Percentiles rank a stretch among this genome's conserved stretches.
Conservation (phyloP, 2,888 invertebrate genomes). For the Tillus elongatus region DNA sequence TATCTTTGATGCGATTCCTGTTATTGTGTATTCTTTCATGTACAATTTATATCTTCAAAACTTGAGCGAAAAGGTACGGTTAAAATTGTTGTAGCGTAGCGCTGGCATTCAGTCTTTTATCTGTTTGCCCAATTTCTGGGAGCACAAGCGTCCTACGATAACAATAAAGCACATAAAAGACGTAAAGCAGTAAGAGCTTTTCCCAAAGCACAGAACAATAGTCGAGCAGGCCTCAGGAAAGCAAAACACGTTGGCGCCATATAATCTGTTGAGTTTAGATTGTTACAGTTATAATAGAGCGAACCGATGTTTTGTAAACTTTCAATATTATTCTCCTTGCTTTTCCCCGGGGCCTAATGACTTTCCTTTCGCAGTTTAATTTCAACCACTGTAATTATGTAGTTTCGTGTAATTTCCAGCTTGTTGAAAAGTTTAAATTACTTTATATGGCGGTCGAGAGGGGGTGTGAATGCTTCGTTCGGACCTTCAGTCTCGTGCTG, state of each 20-base stretch:
- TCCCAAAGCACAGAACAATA: too few species aligned
- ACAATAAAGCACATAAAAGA: conserved; percentile 1
- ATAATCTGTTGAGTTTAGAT: conserved; percentile 11
- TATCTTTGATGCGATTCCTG: too few species aligned
- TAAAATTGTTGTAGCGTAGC: not conserved
- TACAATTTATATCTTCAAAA: too few species aligned
- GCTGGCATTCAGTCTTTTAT: not conserved
- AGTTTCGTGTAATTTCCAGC: conserved; percentile 36
- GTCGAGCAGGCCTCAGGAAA: not conserved
- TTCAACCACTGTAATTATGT: conserved; percentile 35
- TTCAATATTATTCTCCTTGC: conserved; percentile 30
- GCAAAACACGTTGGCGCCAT: conserved; percentile 12
- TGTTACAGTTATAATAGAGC: conserved; percentile 7
- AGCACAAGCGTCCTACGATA: conserved; percentile 4
- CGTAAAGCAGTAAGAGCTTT: too few species aligned
- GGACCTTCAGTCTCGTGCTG: not conserved
- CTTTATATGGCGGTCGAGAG: conserved; percentile 36
- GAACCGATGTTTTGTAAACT: conserved; percentile 24
- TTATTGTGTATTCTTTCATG: too few species aligned
- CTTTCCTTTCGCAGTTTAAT: conserved; percentile 27
- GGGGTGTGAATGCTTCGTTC: conserved; percentile 3
- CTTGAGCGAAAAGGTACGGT: conserved; percentile 1
- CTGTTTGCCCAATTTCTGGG: not conserved
- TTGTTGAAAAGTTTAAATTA: conserved; percentile 40
- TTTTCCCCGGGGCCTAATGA: conserved; percentile 24